A percentile compares a stretch with the other conserved stretches of the same genome.
Conservation (phyloP, 2,113 vertebrate species). For the Elephas maximus region DNA sequence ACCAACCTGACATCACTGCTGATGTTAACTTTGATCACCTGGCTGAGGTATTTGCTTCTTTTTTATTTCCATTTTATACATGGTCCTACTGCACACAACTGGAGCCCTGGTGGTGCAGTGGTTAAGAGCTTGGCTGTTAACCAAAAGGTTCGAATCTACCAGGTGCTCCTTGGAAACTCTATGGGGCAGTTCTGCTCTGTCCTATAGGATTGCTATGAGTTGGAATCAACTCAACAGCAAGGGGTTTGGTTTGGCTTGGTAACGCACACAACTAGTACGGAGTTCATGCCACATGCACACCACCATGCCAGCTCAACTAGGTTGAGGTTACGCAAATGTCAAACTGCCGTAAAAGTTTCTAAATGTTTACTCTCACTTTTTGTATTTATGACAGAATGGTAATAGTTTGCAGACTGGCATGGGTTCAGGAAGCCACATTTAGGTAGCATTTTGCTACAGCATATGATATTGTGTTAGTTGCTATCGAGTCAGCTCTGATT, state of each 20-base stretch:
- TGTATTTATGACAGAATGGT: neutral
- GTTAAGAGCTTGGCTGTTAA: no score
- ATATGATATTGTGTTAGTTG: neutral
- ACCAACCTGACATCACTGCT: neutral
- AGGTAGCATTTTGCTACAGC: neutral
- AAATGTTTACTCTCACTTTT: neutral
- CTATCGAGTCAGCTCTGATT: neutral
- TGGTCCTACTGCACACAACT: neutral
- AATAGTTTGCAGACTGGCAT: neutral
- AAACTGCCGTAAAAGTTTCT: neutral
- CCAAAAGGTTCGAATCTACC: no score
- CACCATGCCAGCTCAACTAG: neutral
- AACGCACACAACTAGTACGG: neutral
- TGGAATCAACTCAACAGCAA: no score
- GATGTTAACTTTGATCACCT: neutral
- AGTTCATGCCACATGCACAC: neutral
- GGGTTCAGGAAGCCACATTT: neutral
- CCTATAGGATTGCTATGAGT: no score
- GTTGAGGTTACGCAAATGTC: neutral
- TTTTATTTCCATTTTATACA: neutral
- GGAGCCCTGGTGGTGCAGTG: no score
- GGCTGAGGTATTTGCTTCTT: neutral
- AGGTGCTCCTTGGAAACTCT: no score
- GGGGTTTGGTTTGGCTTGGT: no score
- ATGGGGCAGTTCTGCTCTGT: no score